phyloP scores from a whole-genome alignment of 1,140 invertebrate species.

The Sycophaga agraensis region DNA sequence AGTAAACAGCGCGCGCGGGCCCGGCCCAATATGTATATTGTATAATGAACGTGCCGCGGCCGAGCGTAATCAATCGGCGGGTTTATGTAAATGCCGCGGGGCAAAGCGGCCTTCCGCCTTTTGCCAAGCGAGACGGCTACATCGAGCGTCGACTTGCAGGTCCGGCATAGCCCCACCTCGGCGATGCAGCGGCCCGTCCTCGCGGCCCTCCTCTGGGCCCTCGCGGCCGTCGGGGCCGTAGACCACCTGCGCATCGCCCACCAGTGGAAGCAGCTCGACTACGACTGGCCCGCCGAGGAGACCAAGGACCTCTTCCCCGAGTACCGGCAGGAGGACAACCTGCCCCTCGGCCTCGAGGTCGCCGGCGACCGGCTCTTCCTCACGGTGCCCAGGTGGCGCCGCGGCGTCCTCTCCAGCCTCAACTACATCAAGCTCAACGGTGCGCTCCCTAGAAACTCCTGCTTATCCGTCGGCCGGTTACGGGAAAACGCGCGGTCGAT shows the following conservation, averaged over 20 bases:
- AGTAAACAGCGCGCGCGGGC: no score
- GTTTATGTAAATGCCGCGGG: no score
- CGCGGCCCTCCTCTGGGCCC: constrained; percentile 3
- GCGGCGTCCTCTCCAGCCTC: constrained; percentile 71
- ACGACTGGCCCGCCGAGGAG: constrained; percentile 61
- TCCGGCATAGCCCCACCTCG: no score
- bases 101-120: no score
- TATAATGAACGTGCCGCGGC: no score
- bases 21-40: no score
- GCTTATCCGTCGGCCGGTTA: no score
- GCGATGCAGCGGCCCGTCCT: background rate
- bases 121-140: no score
- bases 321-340: constrained; percentile 65
- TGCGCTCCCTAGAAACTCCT: constrained; percentile 54
- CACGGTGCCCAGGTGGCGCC: constrained; percentile 73
- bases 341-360: constrained; percentile 71
- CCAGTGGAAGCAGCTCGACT: constrained; percentile 74
- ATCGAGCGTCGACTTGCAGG: no score
- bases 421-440: constrained; percentile 72
- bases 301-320: constrained; percentile 43
- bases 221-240: constrained; percentile 46
- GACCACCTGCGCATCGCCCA: constrained; percentile 68
- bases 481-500: no score
- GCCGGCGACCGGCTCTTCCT: constrained; percentile 66
- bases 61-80: no score